A percentile compares a stretch with the other conserved stretches of the same genome.
These are phyloP conservation scores for Nomada fabriciana DNA, from an alignment of 2,888 invertebrate species.

Conservation along the genomic window DNA sequence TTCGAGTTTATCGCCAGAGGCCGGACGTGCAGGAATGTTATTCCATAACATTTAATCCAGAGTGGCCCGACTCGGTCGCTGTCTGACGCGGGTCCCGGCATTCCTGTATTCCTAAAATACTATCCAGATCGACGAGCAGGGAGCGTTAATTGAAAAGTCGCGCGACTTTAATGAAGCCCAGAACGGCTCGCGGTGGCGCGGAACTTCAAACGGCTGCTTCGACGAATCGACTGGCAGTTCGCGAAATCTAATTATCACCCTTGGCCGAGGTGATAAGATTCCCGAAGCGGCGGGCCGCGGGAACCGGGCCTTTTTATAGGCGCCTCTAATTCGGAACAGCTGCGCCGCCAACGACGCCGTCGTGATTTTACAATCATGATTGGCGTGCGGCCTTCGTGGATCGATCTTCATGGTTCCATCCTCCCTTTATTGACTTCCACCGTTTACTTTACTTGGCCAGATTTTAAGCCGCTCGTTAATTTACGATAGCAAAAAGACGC, in stretches of 20 bases:
- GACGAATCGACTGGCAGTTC: conserved; percentile 47
- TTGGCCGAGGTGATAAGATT: conserved; percentile 49
- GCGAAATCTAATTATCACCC: conserved; percentile 57
- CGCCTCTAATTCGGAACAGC: conserved; percentile 66
- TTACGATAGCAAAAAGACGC: no score
- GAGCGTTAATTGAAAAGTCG: conserved; percentile 48
- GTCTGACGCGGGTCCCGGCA: background rate
- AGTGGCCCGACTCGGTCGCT: background rate
- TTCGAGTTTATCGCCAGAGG: no score
- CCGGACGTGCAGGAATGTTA: no score
- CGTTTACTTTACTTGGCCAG: no score
- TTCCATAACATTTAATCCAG: no score
- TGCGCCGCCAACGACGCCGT: conserved; percentile 58
- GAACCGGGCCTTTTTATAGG: conserved; percentile 61
- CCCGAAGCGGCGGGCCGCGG: conserved; percentile 27
- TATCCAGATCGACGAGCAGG: background rate
- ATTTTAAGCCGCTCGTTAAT: no score
- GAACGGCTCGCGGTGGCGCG: background rate
- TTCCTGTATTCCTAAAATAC: conserved; percentile 14
- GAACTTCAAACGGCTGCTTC: conserved; percentile 45
- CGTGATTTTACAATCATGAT: conserved; percentile 4
- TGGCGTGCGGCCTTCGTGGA: background rate
- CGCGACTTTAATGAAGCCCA: conserved; percentile 27
- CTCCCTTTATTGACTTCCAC: background rate
- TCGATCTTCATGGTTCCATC: background rate